A percentile compares a stretch with the other conserved stretches of the same genome.
Conservation (phyloP, 2,888 invertebrate species). For the Trissolcus brochymenae region DNA sequence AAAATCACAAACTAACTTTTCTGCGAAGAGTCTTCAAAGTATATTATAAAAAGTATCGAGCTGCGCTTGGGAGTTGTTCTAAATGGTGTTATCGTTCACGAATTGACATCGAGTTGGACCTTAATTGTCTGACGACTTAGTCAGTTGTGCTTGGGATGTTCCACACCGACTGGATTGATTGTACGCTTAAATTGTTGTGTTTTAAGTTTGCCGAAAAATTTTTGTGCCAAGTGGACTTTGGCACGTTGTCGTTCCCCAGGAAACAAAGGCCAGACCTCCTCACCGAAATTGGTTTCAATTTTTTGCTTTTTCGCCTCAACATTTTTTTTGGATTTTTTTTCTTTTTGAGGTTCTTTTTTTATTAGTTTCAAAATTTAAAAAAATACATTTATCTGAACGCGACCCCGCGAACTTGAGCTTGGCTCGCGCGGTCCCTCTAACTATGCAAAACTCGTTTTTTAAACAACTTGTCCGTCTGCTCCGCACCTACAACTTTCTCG, state of each 20-base stretch:
- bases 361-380: conserved; percentile 73
- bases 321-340: conserved; percentile 54
- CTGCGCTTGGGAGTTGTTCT: conserved; percentile 4
- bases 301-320: conserved; percentile 30
- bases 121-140: conserved; percentile 9
- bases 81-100: conserved; percentile 27
- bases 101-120: conserved; percentile 37
- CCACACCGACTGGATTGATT: background rate
- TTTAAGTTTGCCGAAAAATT: background rate
- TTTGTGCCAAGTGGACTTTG: conserved; percentile 3
- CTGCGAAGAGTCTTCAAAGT: background rate
- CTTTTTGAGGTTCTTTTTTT: conserved; percentile 62
- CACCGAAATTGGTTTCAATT: background rate
- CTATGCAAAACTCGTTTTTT: conserved; percentile 67
- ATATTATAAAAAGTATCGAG: conserved; percentile 15
- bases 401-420: conserved; percentile 60
- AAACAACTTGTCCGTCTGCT: conserved; percentile 49
- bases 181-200: conserved; percentile 8
- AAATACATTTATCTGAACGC: conserved; percentile 76
- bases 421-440: conserved; percentile 63
- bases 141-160: conserved; percentile 4
- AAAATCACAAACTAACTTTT: conserved; percentile 5
- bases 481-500: conserved; percentile 57
- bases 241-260: background rate
- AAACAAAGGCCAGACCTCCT: conserved; percentile 1